These are phyloP conservation scores for Mus caroli DNA, from an alignment of 2,797 vertebrate species.

Conservation along the genomic window DNA sequence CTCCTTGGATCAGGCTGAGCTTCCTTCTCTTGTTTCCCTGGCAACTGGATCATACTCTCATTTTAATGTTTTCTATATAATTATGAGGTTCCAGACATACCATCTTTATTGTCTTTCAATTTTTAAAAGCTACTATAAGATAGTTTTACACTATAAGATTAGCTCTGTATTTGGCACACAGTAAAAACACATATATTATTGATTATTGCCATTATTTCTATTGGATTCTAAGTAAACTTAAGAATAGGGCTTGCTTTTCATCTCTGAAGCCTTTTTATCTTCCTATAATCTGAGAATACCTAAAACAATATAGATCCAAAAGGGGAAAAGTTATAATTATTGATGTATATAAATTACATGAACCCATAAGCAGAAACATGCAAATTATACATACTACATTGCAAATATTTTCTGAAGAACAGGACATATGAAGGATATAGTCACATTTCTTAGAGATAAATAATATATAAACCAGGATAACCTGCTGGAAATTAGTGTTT, in stretches of 20 bases:
- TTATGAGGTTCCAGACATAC: background rate
- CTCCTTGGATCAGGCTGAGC: background rate
- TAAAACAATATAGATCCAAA: conserved; percentile 2
- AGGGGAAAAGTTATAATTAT: background rate
- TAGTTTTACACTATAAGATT: conserved; percentile 29
- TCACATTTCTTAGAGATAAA: conserved; percentile 31
- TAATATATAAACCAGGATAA: conserved; percentile 27
- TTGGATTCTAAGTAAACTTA: background rate
- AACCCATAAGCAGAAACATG: conserved; percentile 12
- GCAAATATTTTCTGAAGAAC: conserved; percentile 22
- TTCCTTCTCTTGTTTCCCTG: background rate
- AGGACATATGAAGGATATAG: conserved; percentile 8
- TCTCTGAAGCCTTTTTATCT: conserved; percentile 2
- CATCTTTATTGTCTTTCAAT: background rate
- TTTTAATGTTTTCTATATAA: conserved; percentile 38
- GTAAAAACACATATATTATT: background rate
- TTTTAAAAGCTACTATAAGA: background rate
- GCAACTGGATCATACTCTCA: background rate
- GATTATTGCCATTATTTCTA: conserved; percentile 8
- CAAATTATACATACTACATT: background rate
- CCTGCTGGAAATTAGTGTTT: conserved; percentile 3
- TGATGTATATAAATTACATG: conserved; percentile 6
- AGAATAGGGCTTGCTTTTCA: background rate
- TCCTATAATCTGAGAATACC: conserved; percentile 19
- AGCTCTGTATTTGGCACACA: background rate